phyloP scores from a whole-genome alignment of 2,113 vertebrate species.

The Ovibos moschatus region DNA sequence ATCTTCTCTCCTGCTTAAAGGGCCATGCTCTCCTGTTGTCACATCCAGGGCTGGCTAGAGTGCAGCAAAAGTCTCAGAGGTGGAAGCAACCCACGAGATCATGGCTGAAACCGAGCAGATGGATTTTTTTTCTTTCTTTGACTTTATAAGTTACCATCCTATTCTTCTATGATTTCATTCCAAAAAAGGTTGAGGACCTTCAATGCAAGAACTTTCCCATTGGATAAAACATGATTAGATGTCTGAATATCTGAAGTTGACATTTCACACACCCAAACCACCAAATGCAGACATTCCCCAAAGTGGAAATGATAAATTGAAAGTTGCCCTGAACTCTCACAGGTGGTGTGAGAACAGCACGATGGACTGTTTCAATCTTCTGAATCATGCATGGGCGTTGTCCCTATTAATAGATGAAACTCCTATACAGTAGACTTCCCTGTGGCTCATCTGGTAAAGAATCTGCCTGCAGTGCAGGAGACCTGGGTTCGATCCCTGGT shows the following conservation, averaged over 20 bases:
- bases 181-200: background rate
- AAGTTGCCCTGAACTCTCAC: background rate
- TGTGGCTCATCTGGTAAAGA: background rate
- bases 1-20: background rate
- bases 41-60: background rate
- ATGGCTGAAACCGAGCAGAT: background rate
- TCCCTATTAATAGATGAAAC: conserved; percentile 25
- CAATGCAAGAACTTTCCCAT: background rate
- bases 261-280: background rate
- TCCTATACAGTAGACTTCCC: background rate
- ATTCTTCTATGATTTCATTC: background rate
- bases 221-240: background rate
- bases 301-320: background rate
- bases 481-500: background rate
- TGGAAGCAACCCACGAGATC: background rate
- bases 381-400: conserved; percentile 28
- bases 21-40: background rate
- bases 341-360: conserved; percentile 16
- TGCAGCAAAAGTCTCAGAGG: background rate
- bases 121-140: background rate
- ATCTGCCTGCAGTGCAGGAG: background rate
- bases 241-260: background rate
- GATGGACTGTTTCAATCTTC: conserved; percentile 10
- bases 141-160: background rate
- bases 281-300: background rate